Percentiles rank a stretch among this genome's conserved stretches.
Evolutionary conservation across 2,113 vertebrate species (phyloP).

Genomic region (Gymnogyps californianus): DNA sequence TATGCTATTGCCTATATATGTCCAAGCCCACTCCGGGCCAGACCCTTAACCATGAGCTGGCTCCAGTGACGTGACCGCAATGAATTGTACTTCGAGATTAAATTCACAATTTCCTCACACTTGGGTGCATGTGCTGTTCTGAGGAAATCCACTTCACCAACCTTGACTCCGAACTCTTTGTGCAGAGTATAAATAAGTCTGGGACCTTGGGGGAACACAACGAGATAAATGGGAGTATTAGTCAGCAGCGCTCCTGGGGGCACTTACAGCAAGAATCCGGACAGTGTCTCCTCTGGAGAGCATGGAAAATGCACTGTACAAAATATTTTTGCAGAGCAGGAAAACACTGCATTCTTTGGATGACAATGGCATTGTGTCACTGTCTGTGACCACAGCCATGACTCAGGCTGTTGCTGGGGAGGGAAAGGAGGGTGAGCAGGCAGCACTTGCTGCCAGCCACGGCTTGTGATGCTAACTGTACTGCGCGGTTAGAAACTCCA

Average conservation of each 20-base stretch:
- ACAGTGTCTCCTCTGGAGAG: neutral
- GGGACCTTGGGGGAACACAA: neutral
- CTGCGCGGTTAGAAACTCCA: neutral
- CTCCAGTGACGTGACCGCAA: neutral
- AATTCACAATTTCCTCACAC: neutral
- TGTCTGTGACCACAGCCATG: slow-evolving; percentile 51
- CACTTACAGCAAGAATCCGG: neutral
- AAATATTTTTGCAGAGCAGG: slow-evolving; percentile 53
- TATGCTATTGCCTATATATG: neutral
- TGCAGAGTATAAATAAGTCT: neutral
- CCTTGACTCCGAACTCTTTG: neutral
- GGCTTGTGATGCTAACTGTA: neutral
- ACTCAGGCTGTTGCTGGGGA: slow-evolving; percentile 40
- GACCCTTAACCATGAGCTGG: neutral
- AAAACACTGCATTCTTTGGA: slow-evolving; percentile 57
- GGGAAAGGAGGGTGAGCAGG: neutral
- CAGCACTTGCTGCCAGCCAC: neutral
- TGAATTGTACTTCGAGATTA: neutral
- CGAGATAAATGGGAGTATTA: neutral
- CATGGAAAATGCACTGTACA: neutral
- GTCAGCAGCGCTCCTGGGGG: slow-evolving; percentile 7
- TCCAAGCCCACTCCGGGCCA: neutral
- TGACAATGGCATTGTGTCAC: slow-evolving; percentile 56
- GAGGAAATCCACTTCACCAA: neutral
- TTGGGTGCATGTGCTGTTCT: neutral